Evolutionary conservation across 2,113 vertebrate genomes (phyloP), one percentile per base, ranked within the genome.

Genomic region (Gallinago jamesoni): DNA sequence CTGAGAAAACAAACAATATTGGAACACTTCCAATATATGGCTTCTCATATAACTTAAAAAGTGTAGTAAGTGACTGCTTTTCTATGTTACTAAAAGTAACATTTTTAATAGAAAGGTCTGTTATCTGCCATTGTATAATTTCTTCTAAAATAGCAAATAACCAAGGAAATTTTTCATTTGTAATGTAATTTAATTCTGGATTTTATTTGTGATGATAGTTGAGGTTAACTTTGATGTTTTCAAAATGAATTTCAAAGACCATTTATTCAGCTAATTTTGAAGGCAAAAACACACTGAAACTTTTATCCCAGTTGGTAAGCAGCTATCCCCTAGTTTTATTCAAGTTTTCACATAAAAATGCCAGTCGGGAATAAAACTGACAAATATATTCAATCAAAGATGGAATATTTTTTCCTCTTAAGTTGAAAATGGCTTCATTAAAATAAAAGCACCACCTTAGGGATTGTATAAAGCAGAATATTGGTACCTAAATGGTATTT

Each of bases 351-450:
- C 98, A 98, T 98, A 98, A 98, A 99, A 99, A 99, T 97, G 98
- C 98, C 99, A 98, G 98, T 97, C 96, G 98, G 98, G 99, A 99
- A 99, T 99, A 99, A 98, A 98, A 98, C 98, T 99, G 99, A 99
- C 98, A 99, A 99, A 99, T 99, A 98, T 98, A 98, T 98, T 98
- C 98, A 98, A 98, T 99, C 98, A 98, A 98, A 99, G 98, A 98
- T 98, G 98, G 97, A 97, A 97, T 98, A 94, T 98, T 98, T 99
- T 98, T 98, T 97, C 97, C 98, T 98, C 98, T 98, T 99, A 99
- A 98, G 98, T 99, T 99, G 99, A 98, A 99, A 99, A 99, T 99
- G 99, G 98, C 98, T 99, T 99, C 99, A 99, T 99, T 99, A 99
- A 99, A 99, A 99, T 99, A 99, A 99, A 99, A 99, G 98, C 98